phyloP scores from a whole-genome alignment of 2,113 vertebrate species.

The Butorides virescens region DNA sequence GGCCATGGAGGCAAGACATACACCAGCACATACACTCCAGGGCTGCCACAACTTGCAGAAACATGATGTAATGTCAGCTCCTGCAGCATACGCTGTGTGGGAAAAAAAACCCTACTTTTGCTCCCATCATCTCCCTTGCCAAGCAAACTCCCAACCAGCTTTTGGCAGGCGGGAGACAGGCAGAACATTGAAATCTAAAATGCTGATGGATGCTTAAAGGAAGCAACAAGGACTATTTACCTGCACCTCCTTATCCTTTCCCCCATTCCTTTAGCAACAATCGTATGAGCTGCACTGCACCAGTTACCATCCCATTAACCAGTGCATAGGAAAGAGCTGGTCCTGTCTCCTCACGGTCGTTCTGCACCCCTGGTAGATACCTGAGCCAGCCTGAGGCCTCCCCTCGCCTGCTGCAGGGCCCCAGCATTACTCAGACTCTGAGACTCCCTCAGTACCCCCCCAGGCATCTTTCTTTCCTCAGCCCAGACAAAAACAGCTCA shows the following conservation, averaged over 20 bases:
- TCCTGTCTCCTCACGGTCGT: rapidly evolving
- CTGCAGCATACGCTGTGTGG: not conserved
- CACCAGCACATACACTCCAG: not conserved
- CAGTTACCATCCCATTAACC: not conserved
- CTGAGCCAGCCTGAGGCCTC: not conserved
- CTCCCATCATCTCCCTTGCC: not conserved
- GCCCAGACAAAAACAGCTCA: not conserved
- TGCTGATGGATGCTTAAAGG: not conserved
- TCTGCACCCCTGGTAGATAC: not conserved
- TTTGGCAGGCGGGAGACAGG: not conserved
- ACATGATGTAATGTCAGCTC: not conserved
- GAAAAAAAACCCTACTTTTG: not conserved
- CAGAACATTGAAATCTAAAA: not conserved
- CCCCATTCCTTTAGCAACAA: not conserved
- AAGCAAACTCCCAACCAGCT: not conserved
- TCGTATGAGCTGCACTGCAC: not conserved
- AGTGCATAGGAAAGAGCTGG: not conserved
- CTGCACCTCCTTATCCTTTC: not conserved
- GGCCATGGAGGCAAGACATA: not conserved
- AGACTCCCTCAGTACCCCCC: not conserved
- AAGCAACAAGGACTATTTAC: not conserved
- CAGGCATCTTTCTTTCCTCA: not conserved
- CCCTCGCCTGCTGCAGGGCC: not conserved
- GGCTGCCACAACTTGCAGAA: not conserved
- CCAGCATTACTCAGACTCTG: not conserved